Evolutionary conservation across 2,797 vertebrate genomes (phyloP).

Genomic region (Rhinophrynus dorsalis): DNA sequence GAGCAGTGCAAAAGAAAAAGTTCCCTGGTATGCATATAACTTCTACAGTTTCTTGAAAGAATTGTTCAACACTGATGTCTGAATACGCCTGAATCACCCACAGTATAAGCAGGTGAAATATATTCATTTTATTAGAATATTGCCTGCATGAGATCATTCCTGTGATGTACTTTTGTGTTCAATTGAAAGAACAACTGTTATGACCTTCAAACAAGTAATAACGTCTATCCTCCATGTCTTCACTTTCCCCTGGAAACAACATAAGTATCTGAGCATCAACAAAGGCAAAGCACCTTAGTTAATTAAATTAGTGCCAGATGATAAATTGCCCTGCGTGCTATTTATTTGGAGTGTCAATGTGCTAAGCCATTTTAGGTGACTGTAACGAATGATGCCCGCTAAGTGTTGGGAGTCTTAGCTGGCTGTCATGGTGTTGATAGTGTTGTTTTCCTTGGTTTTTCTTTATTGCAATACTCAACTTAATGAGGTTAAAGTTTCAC

Average conservation of each 20-base stretch:
- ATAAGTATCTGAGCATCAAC: slow-evolving; percentile 28
- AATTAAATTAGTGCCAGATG: slow-evolving; percentile 47
- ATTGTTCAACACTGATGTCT: background rate
- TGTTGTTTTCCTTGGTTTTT: background rate
- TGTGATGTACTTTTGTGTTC: background rate
- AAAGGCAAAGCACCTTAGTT: slow-evolving; percentile 42
- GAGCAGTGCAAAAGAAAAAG: too few species aligned
- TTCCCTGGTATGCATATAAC: too few species aligned
- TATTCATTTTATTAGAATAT: slow-evolving; percentile 1
- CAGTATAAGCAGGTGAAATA: background rate
- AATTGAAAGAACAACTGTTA: background rate
- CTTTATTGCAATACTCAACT: slow-evolving; percentile 31
- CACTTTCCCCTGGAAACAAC: slow-evolving; percentile 12
- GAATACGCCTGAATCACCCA: background rate
- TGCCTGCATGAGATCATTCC: background rate
- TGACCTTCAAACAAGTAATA: slow-evolving; percentile 29
- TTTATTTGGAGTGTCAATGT: slow-evolving; percentile 46
- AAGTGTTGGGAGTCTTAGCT: slow-evolving; percentile 23
- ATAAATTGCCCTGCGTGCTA: slow-evolving; percentile 39
- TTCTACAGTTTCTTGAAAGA: background rate
- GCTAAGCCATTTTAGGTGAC: slow-evolving; percentile 39
- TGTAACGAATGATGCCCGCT: slow-evolving; percentile 43
- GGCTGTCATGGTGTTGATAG: slow-evolving; percentile 25
- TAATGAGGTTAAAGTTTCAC: slow-evolving; percentile 47
- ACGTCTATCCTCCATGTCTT: background rate